phyloP scores from a whole-genome alignment of 2,888 invertebrate species.

The Candidula unifasciata region DNA sequence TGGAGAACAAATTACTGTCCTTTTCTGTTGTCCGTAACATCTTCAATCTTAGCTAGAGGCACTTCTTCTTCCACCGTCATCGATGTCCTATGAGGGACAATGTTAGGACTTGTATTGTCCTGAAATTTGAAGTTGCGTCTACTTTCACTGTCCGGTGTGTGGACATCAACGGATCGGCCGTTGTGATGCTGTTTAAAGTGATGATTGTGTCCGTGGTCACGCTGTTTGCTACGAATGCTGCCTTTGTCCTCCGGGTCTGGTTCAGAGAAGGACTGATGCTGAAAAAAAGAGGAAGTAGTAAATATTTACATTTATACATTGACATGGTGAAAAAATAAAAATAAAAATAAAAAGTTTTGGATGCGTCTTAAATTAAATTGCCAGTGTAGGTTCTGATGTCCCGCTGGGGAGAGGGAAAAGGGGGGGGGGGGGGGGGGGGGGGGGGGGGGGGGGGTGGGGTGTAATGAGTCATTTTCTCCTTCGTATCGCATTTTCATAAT shows the following conservation, averaged over 20 bases:
- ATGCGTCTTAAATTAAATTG: too few relatives aligned
- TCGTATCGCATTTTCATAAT: too few relatives aligned
- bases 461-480: too few relatives aligned
- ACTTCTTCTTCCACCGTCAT: conserved; percentile 50
- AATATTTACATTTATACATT: too few relatives aligned
- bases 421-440: too few relatives aligned
- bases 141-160: conserved; percentile 50
- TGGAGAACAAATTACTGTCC: conserved; percentile 16
- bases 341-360: too few relatives aligned
- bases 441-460: too few relatives aligned
- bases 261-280: conserved; percentile 44
- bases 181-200: conserved; percentile 44
- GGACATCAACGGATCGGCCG: conserved; percentile 43
- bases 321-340: too few relatives aligned
- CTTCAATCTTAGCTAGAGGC: conserved; percentile 52
- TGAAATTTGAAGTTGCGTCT: conserved; percentile 42
- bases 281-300: neutral
- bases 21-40: conserved; percentile 2
- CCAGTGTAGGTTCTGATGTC: too few relatives aligned
- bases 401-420: too few relatives aligned
- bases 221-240: conserved; percentile 52
- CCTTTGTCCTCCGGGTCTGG: conserved; percentile 44
- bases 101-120: neutral
- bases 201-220: conserved; percentile 42
- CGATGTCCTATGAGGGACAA: conserved; percentile 10